Conservation (phyloP, 2,797 vertebrate species). For the Pitangus sulphuratus region DNA sequence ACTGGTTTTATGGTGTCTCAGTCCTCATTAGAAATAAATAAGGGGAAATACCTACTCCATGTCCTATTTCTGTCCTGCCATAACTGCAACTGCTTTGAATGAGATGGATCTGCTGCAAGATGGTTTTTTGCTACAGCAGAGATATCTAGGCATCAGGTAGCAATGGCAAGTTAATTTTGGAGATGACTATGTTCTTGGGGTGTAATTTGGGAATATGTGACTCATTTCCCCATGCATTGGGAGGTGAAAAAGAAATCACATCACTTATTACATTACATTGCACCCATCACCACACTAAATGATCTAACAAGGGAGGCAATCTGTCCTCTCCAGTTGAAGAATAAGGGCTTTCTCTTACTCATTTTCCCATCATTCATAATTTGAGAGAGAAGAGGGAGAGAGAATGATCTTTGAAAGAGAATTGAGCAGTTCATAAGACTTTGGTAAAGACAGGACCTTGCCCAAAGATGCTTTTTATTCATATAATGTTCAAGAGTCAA, state of each 20-base stretch:
- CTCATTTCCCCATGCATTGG: not conserved
- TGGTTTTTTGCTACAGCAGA: not conserved
- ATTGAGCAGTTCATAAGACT: not conserved
- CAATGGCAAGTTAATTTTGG: not conserved
- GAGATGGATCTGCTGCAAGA: not conserved
- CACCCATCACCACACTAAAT: not conserved
- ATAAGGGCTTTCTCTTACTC: not conserved
- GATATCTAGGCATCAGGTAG: not conserved
- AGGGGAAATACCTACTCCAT: not conserved
- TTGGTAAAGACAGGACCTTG: not conserved
- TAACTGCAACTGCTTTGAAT: not conserved
- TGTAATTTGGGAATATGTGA: not conserved
- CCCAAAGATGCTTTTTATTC: not conserved
- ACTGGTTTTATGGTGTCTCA: not conserved
- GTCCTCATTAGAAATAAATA: not conserved
- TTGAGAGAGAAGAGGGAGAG: not conserved
- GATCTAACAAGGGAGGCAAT: not conserved
- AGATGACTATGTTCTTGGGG: not conserved
- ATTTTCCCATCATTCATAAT: not conserved
- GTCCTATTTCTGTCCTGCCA: not conserved
- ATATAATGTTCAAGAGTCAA: not conserved
- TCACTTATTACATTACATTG: not conserved
- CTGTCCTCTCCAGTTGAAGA: not conserved
- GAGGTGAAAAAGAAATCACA: not conserved
- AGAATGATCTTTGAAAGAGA: not conserved